Evolutionary conservation across 35 echinoderm and acorn worm genomes (phyloP).

Genomic region (Heliocidaris tuberculata): DNA sequence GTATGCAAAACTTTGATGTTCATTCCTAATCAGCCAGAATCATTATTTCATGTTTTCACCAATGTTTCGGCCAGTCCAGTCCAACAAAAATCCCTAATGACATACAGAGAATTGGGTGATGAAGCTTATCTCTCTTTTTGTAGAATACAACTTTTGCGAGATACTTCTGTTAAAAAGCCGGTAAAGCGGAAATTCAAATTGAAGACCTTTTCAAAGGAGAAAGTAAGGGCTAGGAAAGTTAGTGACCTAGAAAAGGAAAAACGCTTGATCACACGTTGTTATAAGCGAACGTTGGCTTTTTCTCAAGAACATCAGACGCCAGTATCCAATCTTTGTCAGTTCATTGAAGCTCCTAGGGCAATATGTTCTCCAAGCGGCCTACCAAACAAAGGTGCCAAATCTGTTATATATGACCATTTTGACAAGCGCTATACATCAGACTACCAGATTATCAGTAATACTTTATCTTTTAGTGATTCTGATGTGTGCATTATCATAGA

Average conservation of each 20-base stretch:
- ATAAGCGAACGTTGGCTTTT: slow-evolving; percentile 34
- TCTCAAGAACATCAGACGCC: not conserved
- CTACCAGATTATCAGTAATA: slow-evolving; percentile 15
- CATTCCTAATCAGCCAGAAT: not conserved
- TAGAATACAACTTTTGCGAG: slow-evolving; percentile 28
- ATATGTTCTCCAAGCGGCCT: slow-evolving; percentile 26
- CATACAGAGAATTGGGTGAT: slow-evolving; percentile 38
- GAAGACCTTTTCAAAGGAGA: slow-evolving; percentile 51
- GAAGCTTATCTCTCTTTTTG: slow-evolving; percentile 1
- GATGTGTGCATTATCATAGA: slow-evolving; percentile 34
- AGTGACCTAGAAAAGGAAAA: slow-evolving; percentile 54
- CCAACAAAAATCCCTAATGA: not conserved
- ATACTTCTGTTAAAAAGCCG: slow-evolving; percentile 37
- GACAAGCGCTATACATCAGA: not conserved
- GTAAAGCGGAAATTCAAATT: slow-evolving; percentile 38
- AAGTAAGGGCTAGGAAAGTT: not conserved
- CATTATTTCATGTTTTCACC: slow-evolving; percentile 43
- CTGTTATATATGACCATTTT: slow-evolving; percentile 44
- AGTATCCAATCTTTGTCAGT: slow-evolving; percentile 3
- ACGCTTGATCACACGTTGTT: slow-evolving; percentile 49
- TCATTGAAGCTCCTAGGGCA: slow-evolving; percentile 20
- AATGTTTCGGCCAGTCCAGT: not conserved
- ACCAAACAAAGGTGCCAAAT: slow-evolving; percentile 32
- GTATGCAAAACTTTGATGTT: slow-evolving; percentile 31
- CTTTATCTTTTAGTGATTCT: not conserved